Conservation (phyloP, 2,888 invertebrate species). For the Tenthredo notha region DNA sequence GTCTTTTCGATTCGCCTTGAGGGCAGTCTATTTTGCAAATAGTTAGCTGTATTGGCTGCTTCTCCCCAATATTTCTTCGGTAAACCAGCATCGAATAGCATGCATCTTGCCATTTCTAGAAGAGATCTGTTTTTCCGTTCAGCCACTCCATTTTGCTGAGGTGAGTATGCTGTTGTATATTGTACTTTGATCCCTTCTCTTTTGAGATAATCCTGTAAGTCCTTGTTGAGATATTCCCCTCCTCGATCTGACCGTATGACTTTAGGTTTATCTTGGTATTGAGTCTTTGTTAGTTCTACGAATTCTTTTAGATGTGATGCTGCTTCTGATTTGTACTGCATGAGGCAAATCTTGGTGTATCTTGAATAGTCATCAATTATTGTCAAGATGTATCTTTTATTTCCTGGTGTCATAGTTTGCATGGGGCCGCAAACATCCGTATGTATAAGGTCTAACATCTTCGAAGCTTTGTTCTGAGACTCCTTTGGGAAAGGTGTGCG, state of each 20-base stretch:
- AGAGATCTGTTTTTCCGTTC: conserved; percentile 63
- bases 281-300: conserved; percentile 56
- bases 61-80: conserved; percentile 63
- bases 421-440: conserved; percentile 70
- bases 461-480: conserved; percentile 55
- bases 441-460: conserved; percentile 64
- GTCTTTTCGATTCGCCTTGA: conserved; percentile 56
- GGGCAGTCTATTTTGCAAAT: conserved; percentile 58
- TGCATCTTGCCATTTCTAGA: conserved; percentile 60
- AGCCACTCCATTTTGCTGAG: conserved; percentile 63
- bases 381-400: conserved; percentile 66
- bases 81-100: conserved; percentile 61
- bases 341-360: conserved; percentile 63
- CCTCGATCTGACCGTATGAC: conserved; percentile 62
- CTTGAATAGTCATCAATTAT: conserved; percentile 70
- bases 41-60: conserved; percentile 60
- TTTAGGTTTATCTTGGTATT: conserved; percentile 58
- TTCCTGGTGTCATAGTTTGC: conserved; percentile 63
- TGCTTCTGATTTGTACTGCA: conserved; percentile 64
- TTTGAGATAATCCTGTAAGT: no score
- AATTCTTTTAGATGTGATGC: conserved; percentile 57
- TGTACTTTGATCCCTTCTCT: conserved; percentile 64
- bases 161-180: conserved; percentile 60
- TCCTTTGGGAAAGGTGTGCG: conserved; percentile 62
- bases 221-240: conserved; percentile 67